A percentile compares a stretch with the other conserved stretches of the same genome.
phyloP scores from a whole-genome alignment of 1,140 invertebrate species.

The Amyelois transitella region DNA sequence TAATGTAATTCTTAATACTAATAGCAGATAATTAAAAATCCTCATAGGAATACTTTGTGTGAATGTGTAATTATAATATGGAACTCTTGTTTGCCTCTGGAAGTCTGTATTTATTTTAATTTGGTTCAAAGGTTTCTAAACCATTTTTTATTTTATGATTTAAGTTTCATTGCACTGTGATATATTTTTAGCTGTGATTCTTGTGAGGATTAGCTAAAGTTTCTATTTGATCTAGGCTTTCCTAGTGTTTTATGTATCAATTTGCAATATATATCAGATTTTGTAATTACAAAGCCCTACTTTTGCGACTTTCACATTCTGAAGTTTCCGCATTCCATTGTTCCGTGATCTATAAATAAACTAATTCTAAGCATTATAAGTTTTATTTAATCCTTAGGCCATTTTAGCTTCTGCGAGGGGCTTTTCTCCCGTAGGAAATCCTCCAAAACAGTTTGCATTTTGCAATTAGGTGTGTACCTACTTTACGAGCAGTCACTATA shows the following conservation, averaged over 20 bases:
- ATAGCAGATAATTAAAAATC: constrained; percentile 42
- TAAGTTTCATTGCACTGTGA: constrained; percentile 46
- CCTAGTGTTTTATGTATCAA: too few species aligned
- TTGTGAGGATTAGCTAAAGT: constrained; percentile 37
- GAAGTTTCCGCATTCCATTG: constrained; percentile 8
- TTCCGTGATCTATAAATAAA: neutral
- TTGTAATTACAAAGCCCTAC: too few species aligned
- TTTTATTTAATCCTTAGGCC: too few species aligned
- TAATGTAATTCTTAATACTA: constrained; percentile 32
- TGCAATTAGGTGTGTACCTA: too few species aligned
- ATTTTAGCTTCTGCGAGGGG: too few species aligned
- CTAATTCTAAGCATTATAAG: neutral
- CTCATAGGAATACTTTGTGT: constrained; percentile 50
- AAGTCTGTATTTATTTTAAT: constrained; percentile 30
- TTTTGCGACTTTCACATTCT: neutral
- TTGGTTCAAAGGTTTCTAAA: constrained; percentile 14
- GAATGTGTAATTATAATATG: constrained; percentile 36
- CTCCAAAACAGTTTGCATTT: too few species aligned
- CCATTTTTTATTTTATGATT: constrained; percentile 28
- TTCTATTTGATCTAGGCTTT: too few species aligned
- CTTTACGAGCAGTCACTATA: too few species aligned
- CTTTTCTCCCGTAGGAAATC: too few species aligned
- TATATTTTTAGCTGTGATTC: constrained; percentile 42
- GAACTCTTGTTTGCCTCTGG: constrained; percentile 21
- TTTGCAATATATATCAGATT: too few species aligned